These are phyloP conservation scores for Chunga burmeisteri DNA, from an alignment of 2,113 vertebrate genomes.

Conservation along the genomic window DNA sequence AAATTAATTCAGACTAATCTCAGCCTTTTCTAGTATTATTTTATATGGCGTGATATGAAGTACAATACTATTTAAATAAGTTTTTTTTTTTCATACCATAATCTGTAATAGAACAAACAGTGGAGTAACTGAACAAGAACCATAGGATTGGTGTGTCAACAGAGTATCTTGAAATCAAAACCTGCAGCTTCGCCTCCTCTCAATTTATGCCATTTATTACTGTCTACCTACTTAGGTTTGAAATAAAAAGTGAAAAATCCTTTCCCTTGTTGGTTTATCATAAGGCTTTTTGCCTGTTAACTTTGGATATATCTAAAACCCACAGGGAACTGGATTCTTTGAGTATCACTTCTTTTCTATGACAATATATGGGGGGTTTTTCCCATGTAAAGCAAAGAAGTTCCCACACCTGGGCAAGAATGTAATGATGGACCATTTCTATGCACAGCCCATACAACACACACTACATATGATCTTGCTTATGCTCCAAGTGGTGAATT, in stretches of 20 bases:
- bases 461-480: not conserved
- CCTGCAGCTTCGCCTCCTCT: not conserved
- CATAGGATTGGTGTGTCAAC: not conserved
- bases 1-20: not conserved
- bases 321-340: not conserved
- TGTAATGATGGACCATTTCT: not conserved
- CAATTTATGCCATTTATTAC: not conserved
- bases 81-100: accelerated
- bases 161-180: not conserved
- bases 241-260: not conserved
- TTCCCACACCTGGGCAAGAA: not conserved
- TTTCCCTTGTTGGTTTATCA: not conserved
- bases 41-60: not conserved
- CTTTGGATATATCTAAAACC: not conserved
- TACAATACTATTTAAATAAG: not conserved
- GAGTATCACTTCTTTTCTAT: not conserved
- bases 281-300: not conserved
- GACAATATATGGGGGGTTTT: not conserved
- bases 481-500: not conserved
- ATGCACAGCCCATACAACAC: not conserved
- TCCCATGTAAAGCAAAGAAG: not conserved
- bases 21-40: not conserved
- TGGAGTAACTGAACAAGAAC: not conserved
- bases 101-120: not conserved
- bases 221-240: not conserved